Evolutionary conservation across 2,888 invertebrate species (phyloP).

Genomic region (Ischnus inquisitorius): DNA sequence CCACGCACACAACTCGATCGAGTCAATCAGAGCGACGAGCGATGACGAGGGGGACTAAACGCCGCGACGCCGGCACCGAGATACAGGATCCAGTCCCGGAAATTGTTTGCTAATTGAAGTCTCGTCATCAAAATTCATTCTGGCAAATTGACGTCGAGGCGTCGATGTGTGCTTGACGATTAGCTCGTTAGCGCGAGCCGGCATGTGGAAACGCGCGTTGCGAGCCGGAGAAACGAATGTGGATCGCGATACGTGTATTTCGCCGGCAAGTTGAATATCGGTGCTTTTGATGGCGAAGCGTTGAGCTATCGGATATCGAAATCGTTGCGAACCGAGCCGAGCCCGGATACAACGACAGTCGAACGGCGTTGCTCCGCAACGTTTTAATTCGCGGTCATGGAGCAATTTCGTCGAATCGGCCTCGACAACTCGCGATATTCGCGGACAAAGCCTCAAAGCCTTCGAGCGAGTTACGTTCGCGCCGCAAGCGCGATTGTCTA

Average conservation of each 20-base stretch:
- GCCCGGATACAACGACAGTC: not conserved
- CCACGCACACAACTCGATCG: conserved; percentile 31
- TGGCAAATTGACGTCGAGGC: conserved; percentile 17
- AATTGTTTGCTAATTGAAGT: conserved; percentile 51
- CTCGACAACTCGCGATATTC: conserved; percentile 58
- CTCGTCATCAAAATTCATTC: conserved; percentile 43
- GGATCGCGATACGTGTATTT: not conserved
- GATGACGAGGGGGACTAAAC: not conserved
- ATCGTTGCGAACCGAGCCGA: conserved; percentile 18
- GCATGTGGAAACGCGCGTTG: conserved; percentile 3
- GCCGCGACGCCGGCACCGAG: not conserved
- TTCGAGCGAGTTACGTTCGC: conserved; percentile 2
- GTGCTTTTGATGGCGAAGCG: not conserved
- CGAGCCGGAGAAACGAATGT: not conserved
- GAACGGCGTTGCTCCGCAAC: conserved; percentile 28
- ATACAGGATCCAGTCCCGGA: conserved; percentile 6
- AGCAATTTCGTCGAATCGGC: conserved; percentile 49
- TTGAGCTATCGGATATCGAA: conserved; percentile 52
- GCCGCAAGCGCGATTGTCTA: not conserved
- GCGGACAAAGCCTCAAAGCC: conserved; percentile 37
- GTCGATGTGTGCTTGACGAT: not conserved
- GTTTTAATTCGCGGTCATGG: conserved; percentile 60
- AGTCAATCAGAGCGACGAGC: conserved; percentile 25
- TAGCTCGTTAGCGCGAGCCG: not conserved
- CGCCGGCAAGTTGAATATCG: conserved; percentile 3